A percentile compares a stretch with the other conserved stretches of the same genome.
phyloP scores from a whole-genome alignment of 2,888 invertebrate species.

The Leptinotarsa peninsularis region DNA sequence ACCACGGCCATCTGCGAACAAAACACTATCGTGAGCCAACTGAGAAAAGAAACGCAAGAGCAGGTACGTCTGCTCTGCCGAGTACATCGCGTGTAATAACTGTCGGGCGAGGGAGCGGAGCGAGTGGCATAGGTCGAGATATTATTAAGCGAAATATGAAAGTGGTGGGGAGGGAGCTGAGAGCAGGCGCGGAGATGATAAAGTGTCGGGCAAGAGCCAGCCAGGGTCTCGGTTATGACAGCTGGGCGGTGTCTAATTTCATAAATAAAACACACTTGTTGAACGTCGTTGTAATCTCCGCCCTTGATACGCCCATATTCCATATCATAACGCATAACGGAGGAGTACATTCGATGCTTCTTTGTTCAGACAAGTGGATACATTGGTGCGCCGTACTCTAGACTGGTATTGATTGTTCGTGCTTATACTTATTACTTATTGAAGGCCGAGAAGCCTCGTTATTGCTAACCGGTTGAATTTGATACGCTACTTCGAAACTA shows the following conservation, averaged over 20 bases:
- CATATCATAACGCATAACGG: constrained; percentile 62
- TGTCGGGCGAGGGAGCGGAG: constrained; percentile 48
- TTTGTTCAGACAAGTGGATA: constrained; percentile 52
- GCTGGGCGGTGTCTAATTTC: constrained; percentile 76
- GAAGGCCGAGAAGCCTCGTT: constrained; percentile 43
- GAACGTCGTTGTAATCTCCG: constrained; percentile 71
- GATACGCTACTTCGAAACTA: constrained; percentile 45
- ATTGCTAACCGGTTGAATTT: constrained; percentile 49
- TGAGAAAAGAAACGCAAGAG: constrained; percentile 51
- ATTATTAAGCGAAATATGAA: constrained; percentile 67
- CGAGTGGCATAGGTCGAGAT: constrained; percentile 67
- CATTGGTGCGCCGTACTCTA: constrained; percentile 31
- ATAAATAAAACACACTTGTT: constrained; percentile 79
- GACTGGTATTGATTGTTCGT: constrained; percentile 42
- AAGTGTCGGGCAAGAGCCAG: constrained; percentile 69
- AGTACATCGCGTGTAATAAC: constrained; percentile 50
- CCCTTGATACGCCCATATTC: constrained; percentile 66
- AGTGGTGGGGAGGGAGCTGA: constrained; percentile 60
- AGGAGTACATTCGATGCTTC: constrained; percentile 27
- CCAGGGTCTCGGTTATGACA: constrained; percentile 77
- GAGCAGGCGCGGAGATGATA: constrained; percentile 66
- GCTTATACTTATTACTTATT: constrained; percentile 53
- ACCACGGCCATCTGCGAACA: constrained; percentile 49
- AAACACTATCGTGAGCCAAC: constrained; percentile 40
- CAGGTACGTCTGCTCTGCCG: constrained; percentile 54